These are phyloP conservation scores for Dryadula phaetusa DNA, from an alignment of 2,888 invertebrate genomes.

Conservation along the genomic window DNA sequence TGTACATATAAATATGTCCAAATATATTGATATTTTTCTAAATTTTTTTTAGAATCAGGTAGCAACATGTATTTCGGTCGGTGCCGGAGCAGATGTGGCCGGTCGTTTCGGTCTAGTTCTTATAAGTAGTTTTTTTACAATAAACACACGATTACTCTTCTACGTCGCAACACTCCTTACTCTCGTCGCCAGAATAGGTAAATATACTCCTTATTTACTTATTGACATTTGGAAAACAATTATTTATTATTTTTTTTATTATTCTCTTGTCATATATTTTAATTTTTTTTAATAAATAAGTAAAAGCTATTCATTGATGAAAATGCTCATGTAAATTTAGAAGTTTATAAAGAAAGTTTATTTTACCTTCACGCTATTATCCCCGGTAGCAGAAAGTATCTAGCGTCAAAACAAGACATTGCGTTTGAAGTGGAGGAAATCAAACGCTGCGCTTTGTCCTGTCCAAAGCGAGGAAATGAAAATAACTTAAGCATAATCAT, in stretches of 20 bases:
- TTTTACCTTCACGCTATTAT: too few species aligned
- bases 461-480: too few species aligned
- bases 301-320: background rate
- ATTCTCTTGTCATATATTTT: background rate
- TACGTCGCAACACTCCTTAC: conserved; percentile 67
- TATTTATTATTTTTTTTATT: background rate
- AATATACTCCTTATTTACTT: conserved; percentile 16
- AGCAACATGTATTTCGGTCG: conserved; percentile 72
- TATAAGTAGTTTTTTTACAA: conserved; percentile 59
- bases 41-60: conserved; percentile 64
- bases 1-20: too few species aligned
- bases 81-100: conserved; percentile 72
- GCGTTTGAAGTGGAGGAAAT: too few species aligned
- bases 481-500: too few species aligned
- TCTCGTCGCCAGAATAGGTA: conserved; percentile 69
- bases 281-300: too few species aligned
- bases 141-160: conserved; percentile 70
- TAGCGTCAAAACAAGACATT: too few species aligned
- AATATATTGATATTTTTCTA: too few species aligned
- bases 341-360: too few species aligned
- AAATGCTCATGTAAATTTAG: background rate
- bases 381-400: too few species aligned
- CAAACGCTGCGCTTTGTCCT: too few species aligned
- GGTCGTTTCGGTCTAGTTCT: conserved; percentile 69
- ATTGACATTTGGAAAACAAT: background rate